Base-by-base conservation (phyloP, 2,888 invertebrate species). In the Mesochorus sp. region DNA sequence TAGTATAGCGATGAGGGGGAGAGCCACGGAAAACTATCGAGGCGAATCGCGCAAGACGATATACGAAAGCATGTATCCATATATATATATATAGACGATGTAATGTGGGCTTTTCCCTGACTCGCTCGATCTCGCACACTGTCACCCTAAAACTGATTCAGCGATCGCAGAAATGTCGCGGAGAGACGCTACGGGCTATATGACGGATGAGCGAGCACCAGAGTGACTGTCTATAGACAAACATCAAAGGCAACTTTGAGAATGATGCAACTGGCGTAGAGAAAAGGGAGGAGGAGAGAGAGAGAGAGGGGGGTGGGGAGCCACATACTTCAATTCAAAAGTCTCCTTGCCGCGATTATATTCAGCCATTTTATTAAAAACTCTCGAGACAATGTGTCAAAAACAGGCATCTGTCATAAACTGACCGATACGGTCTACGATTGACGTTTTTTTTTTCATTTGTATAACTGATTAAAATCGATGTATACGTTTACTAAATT, bases 91-190 rank as follows among this genome's bases (percentile, higher is more conserved):
- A n/a, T n/a, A n/a, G 17, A 53, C 39, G 31, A 34, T 14, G 26
- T 8, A 26, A 68, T 51, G 34, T 49, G 59, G n/a, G n/a, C 8
- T 28, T 28, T 28, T 12, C 42, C 37, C 37, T 8, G 5, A 42
- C 26, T 19, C 31, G 19, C 47, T 24, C 62, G n/a, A 3, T 39
- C 34, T 31, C 19, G 0, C 55, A 6, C 39, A 39, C 57, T 5
- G 37, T 2, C 10, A 17, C 62, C 59, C 67, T 42, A 53, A 66
- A 72, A 80, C 80, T 80, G 80, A 78, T 80, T 80, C 77, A 72
- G 78, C 77, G 72, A 78, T 78, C 78, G 71, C 62, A 80, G 77
- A 74, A 75, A 80, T 67, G 74, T 71, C 74, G 68, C 53, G 62
- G 31, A 51, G 12, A 55, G 6, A 34, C n/a, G 74, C 80, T 80